Percentiles rank a stretch among this genome's conserved stretches.
Conservation (phyloP, 2,797 vertebrate genomes). For the Agapornis canus region DNA sequence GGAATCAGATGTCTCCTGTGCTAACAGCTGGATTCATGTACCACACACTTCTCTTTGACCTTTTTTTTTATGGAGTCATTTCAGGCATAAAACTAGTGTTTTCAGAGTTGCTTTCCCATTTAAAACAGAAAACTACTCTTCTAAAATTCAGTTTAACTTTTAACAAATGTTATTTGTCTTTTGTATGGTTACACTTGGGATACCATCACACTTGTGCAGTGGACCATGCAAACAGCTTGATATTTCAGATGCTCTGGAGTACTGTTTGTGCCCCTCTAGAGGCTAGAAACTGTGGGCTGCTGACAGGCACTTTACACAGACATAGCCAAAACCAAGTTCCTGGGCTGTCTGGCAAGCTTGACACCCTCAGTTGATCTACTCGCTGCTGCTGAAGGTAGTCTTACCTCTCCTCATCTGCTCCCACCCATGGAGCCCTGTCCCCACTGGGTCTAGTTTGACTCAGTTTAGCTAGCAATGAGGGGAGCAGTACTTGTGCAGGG, state of each 20-base stretch:
- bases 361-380: background rate
- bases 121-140: background rate
- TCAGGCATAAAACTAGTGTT: background rate
- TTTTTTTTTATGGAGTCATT: background rate
- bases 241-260: background rate
- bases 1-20: background rate
- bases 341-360: background rate
- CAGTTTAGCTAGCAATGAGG: background rate
- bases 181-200: background rate
- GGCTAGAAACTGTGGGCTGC: background rate
- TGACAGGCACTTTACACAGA: background rate
- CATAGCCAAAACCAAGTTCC: background rate
- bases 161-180: background rate
- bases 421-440: background rate
- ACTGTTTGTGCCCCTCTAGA: background rate
- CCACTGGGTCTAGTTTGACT: background rate
- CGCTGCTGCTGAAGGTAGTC: background rate
- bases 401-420: background rate
- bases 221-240: background rate
- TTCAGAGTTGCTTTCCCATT: background rate
- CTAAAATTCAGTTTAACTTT: background rate
- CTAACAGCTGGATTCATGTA: background rate
- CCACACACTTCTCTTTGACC: background rate
- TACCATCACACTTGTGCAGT: background rate
- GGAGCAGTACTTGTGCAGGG: background rate